phyloP scores from a whole-genome alignment of 2,888 invertebrate genomes.

The Achlya flavicornis region DNA sequence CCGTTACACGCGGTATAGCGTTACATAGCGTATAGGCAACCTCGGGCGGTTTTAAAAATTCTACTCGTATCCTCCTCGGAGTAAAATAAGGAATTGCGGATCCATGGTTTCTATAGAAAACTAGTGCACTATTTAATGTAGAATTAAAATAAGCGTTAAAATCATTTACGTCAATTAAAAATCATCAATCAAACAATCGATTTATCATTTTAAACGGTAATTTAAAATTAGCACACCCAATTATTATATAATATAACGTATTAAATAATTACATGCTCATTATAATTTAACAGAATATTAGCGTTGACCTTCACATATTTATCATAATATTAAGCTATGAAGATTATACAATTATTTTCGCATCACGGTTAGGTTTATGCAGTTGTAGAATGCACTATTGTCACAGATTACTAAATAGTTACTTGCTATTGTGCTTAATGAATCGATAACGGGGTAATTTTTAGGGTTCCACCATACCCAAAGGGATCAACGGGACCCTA shows the following conservation, averaged over 20 bases:
- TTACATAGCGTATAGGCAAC: too few relatives aligned
- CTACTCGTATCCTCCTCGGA: too few relatives aligned
- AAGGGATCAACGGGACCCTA: too few relatives aligned
- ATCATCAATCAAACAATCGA: not conserved
- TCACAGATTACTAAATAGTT: too few relatives aligned
- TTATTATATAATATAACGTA: not conserved
- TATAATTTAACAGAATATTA: not conserved
- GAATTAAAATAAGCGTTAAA: not conserved
- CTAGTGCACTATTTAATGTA: not conserved
- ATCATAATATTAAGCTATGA: not conserved
- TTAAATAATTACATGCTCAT: not conserved
- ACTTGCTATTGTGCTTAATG: too few relatives aligned
- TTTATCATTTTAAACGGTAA: not conserved
- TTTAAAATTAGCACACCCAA: not conserved
- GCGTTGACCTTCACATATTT: not conserved
- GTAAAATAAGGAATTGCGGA: too few relatives aligned
- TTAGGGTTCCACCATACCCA: too few relatives aligned
- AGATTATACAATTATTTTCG: not conserved
- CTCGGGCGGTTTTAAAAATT: too few relatives aligned
- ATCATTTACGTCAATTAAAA: not conserved
- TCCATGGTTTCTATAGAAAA: too few relatives aligned
- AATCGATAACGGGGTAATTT: too few relatives aligned
- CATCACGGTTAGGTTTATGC: not conserved
- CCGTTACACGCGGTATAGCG: too few relatives aligned
- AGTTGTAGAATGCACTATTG: not conserved